Evolutionary conservation across 2,888 invertebrate species (phyloP).

Genomic region (Ecliptopera silaceata): DNA sequence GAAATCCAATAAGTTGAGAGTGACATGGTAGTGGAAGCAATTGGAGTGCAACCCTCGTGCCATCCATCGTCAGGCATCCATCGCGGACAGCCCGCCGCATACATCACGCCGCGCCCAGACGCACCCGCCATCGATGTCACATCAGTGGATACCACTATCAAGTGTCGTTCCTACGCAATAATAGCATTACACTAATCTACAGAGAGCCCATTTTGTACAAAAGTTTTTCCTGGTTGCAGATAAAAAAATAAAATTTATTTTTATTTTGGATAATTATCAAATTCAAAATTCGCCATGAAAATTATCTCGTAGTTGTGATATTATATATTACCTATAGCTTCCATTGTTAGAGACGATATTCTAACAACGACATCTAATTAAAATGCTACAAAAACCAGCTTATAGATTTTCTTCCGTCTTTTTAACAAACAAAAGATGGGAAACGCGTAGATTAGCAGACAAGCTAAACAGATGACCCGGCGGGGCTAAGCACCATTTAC

Average conservation of each 20-base stretch:
- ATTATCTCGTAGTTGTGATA: too few species aligned
- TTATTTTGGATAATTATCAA: too few species aligned
- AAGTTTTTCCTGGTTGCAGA: too few species aligned
- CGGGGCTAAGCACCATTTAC: constrained; percentile 13
- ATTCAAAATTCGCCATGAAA: too few species aligned
- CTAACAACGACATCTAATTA: too few species aligned
- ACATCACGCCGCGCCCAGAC: constrained; percentile 35
- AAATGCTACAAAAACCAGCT: not conserved
- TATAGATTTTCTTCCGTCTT: too few species aligned
- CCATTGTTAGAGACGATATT: too few species aligned
- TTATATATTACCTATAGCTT: too few species aligned
- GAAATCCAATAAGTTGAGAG: constrained; percentile 20
- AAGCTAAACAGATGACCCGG: constrained; percentile 15
- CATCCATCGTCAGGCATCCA: constrained; percentile 30
- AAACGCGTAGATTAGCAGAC: not conserved
- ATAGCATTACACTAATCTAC: too few species aligned
- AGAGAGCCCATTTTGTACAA: too few species aligned
- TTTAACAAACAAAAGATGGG: not conserved
- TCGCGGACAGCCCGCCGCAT: constrained; percentile 31
- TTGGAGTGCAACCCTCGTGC: constrained; percentile 24
- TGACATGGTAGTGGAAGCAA: constrained; percentile 22
- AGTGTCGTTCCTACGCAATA: too few species aligned
- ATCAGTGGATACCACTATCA: not conserved
- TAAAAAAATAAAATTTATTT: too few species aligned
- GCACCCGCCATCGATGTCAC: constrained; percentile 24